Evolutionary conservation across 2,113 vertebrate species (phyloP).

Genomic region (Oxyura jamaicensis): DNA sequence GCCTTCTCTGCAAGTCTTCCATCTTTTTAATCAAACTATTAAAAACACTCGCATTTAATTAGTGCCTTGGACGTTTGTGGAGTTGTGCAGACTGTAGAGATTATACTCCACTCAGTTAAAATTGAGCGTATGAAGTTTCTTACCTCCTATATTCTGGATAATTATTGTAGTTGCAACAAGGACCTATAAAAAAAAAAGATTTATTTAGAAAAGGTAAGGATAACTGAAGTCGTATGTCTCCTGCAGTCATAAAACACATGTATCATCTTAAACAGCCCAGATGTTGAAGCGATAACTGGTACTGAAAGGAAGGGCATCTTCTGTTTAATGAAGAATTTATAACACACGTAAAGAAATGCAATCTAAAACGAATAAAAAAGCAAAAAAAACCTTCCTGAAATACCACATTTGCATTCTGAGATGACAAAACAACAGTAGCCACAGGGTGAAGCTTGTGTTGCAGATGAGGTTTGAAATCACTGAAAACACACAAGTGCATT

Average conservation of each 20-base stretch:
- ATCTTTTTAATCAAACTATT: background rate
- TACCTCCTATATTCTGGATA: constrained; percentile 96
- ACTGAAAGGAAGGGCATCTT: background rate
- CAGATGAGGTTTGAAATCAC: background rate
- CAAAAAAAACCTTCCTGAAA: background rate
- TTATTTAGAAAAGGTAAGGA: constrained; percentile 41
- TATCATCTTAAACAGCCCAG: constrained; percentile 21
- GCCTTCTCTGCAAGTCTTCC: background rate
- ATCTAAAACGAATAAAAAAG: background rate
- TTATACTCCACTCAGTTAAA: background rate
- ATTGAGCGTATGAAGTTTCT: constrained; percentile 58
- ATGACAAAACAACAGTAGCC: background rate
- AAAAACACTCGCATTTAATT: background rate
- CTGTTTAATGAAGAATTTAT: background rate
- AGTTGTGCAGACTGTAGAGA: background rate
- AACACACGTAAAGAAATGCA: background rate
- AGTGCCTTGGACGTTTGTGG: background rate
- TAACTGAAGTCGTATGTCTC: constrained; percentile 17
- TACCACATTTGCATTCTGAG: background rate
- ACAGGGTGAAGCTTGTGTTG: background rate
- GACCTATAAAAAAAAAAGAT: constrained; percentile 76
- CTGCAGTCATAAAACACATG: background rate
- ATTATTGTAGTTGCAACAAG: constrained; percentile 89
- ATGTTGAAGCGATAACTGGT: background rate
- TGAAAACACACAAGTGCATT: background rate